Conservation (phyloP, 2,113 vertebrate genomes). For the Chaetura pelagica region DNA sequence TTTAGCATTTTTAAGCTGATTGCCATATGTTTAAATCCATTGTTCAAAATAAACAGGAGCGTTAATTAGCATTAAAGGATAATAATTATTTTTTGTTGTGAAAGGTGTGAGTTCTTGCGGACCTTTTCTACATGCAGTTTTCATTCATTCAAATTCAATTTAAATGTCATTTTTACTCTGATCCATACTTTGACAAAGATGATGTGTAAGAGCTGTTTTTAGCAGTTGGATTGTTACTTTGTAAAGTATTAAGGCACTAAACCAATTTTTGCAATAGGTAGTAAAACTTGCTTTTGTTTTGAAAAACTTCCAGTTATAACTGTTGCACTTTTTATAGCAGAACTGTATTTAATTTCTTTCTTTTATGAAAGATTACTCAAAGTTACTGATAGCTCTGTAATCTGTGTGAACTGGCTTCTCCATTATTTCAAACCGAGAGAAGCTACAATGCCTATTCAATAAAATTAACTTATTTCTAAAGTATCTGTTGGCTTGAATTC, state of each 20-base stretch:
- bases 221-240: conserved; percentile 72
- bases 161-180: conserved; percentile 64
- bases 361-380: conserved; percentile 81
- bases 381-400: conserved; percentile 79
- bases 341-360: conserved; percentile 81
- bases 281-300: conserved; percentile 79
- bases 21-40: conserved; percentile 1
- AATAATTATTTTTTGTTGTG: conserved; percentile 27
- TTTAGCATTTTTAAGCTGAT: not conserved
- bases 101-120: conserved; percentile 35
- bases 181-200: conserved; percentile 65
- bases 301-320: conserved; percentile 76
- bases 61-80: not conserved
- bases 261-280: conserved; percentile 78
- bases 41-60: conserved; percentile 8
- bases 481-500: conserved; percentile 26
- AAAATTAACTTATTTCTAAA: conserved; percentile 80
- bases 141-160: conserved; percentile 52
- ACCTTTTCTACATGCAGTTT: conserved; percentile 56
- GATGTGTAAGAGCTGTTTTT: conserved; percentile 69
- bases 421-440: conserved; percentile 73
- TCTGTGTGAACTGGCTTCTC: conserved; percentile 75
- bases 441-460: conserved; percentile 76
- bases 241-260: conserved; percentile 78
- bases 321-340: conserved; percentile 79